Percentiles rank a stretch among this genome's conserved stretches.
Evolutionary conservation across 1,140 invertebrate species (phyloP).

Genomic region (Lepidurus apus): DNA sequence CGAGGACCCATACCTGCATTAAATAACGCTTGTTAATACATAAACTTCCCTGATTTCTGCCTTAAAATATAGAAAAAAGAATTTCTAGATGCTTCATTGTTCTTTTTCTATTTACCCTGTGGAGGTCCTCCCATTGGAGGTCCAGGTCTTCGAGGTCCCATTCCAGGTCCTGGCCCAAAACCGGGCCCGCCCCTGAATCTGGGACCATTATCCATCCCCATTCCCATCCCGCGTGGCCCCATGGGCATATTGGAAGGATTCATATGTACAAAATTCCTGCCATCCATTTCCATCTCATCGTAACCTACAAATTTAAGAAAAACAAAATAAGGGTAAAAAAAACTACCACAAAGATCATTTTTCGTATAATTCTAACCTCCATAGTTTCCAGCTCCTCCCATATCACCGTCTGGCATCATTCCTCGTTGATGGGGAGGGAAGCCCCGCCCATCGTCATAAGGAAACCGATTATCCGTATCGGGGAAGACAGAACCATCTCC

Average conservation of each 20-base stretch:
- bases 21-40: constrained; percentile 16
- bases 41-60: neutral
- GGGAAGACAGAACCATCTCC: constrained; percentile 48
- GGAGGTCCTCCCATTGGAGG: constrained; percentile 30
- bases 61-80: neutral
- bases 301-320: neutral
- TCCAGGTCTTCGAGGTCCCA: constrained; percentile 3
- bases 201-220: neutral
- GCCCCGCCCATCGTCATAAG: constrained; percentile 24
- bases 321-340: constrained; percentile 20
- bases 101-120: neutral
- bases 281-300: neutral
- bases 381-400: constrained; percentile 47
- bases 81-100: too few species aligned
- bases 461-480: constrained; percentile 43
- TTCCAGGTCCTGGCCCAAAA: neutral
- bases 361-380: constrained; percentile 50
- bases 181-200: constrained; percentile 1
- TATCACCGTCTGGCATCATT: constrained; percentile 39
- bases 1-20: neutral
- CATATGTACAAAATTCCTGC: constrained; percentile 16
- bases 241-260: neutral
- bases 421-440: constrained; percentile 39
- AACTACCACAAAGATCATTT: constrained; percentile 35
- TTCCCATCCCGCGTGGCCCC: constrained; percentile 6